phyloP scores from a whole-genome alignment of 2,113 vertebrate species.

The Uropsilus gracilis region DNA sequence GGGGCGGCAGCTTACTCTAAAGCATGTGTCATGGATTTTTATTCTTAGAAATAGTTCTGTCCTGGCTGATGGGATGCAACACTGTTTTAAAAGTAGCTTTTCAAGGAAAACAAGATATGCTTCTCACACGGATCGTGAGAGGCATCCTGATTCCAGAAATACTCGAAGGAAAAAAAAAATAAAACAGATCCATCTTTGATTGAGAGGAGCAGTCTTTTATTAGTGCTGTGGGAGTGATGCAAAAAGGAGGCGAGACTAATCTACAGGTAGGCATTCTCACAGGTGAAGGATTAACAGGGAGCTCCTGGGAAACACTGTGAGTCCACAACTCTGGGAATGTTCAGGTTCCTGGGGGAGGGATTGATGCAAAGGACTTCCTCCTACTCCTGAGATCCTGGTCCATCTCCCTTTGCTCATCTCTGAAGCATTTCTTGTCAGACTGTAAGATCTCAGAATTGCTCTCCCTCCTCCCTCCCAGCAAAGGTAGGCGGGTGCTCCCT shows the following conservation, averaged over 20 bases:
- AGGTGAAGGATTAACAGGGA: not conserved
- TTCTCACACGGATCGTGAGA: not conserved
- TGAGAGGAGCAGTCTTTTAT: not conserved
- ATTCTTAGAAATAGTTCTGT: not conserved
- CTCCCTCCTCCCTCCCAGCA: not conserved
- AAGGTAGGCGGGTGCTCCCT: not conserved
- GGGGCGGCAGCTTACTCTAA: fast-evolving
- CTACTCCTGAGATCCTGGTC: too few species aligned
- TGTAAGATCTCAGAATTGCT: fast-evolving
- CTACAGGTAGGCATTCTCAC: not conserved
- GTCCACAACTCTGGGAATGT: fast-evolving
- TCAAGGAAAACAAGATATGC: not conserved
- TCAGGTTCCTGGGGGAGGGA: not conserved
- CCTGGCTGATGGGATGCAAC: not conserved
- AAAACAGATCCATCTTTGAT: not conserved
- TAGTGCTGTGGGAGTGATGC: not conserved
- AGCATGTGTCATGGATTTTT: fast-evolving
- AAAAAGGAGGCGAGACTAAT: not conserved
- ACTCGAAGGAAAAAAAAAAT: not conserved
- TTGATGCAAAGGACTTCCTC: not conserved
- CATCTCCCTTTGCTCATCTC: not conserved
- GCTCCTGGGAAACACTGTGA: fast-evolving
- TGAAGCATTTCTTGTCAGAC: not conserved
- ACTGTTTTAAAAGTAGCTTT: not conserved
- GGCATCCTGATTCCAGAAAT: not conserved